These are phyloP conservation scores for Orthosia gracilis DNA, from an alignment of 2,888 invertebrate species.

Conservation along the genomic window DNA sequence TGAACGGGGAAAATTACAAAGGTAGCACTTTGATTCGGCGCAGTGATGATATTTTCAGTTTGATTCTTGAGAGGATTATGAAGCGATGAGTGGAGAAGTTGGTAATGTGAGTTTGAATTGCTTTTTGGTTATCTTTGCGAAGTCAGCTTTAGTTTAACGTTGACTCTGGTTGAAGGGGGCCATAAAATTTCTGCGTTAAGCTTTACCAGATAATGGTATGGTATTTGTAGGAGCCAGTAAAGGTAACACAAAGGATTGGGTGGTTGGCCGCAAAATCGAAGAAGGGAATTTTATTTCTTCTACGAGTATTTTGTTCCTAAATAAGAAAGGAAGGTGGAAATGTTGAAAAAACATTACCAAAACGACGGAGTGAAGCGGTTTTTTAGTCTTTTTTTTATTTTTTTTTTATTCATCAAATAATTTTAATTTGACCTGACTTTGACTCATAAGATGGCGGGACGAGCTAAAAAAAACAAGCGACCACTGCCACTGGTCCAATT, in stretches of 20 bases:
- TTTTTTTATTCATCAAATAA: no score
- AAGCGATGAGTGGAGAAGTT: conserved; percentile 18
- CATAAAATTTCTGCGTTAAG: neutral
- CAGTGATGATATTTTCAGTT: conserved; percentile 47
- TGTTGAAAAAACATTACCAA: no score
- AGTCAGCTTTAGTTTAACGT: conserved; percentile 10
- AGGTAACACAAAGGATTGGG: neutral
- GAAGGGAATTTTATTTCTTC: neutral
- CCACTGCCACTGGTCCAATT: no score
- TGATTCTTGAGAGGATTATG: conserved; percentile 42
- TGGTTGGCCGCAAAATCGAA: no score
- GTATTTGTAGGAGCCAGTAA: neutral
- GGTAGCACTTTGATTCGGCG: conserved; percentile 48
- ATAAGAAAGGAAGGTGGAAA: neutral
- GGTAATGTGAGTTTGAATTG: conserved; percentile 36
- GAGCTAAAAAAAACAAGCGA: no score
- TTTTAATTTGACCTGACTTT: no score
- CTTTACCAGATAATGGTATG: neutral
- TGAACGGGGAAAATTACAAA: conserved; percentile 48
- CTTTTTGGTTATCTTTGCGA: conserved; percentile 45
- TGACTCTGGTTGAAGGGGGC: neutral
- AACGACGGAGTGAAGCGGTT: no score
- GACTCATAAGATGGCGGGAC: no score
- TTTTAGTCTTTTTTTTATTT: no score
- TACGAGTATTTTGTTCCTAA: neutral